A percentile compares a stretch with the other conserved stretches of the same genome.
These are phyloP conservation scores for Nymphicus hollandicus DNA, from an alignment of 2,113 vertebrate species.

Conservation along the genomic window DNA sequence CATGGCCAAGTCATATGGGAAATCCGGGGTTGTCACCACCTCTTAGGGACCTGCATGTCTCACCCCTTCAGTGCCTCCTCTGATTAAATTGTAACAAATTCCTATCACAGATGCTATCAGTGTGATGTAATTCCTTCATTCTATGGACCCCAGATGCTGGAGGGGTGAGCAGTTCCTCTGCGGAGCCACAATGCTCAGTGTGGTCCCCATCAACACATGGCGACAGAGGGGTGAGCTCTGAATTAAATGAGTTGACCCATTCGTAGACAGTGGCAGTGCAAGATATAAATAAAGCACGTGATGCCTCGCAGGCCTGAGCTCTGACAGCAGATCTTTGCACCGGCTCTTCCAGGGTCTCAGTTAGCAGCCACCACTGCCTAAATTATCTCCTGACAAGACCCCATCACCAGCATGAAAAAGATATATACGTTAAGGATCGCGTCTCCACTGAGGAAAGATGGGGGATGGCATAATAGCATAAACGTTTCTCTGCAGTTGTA, in stretches of 20 bases:
- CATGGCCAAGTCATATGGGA: background rate
- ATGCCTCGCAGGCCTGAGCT: background rate
- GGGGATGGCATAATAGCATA: background rate
- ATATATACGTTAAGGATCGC: background rate
- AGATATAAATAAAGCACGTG: background rate
- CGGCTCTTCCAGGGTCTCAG: background rate
- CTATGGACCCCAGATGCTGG: background rate
- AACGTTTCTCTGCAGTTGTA: background rate
- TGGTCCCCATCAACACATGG: fast-evolving
- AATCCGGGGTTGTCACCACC: background rate
- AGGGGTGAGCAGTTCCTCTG: background rate
- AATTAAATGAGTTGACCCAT: background rate
- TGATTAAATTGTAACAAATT: background rate
- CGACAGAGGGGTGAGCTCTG: background rate
- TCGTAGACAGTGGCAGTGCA: fast-evolving
- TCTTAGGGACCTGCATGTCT: background rate
- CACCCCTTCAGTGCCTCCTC: background rate
- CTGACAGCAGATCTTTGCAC: background rate
- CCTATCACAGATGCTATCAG: fast-evolving
- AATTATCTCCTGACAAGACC: background rate
- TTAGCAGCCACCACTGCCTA: background rate
- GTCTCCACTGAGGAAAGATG: background rate
- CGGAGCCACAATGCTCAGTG: fast-evolving
- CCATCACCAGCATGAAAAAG: background rate
- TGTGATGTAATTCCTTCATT: background rate